phyloP scores from a whole-genome alignment of 2,888 invertebrate genomes.

The Rhagium mordax region DNA sequence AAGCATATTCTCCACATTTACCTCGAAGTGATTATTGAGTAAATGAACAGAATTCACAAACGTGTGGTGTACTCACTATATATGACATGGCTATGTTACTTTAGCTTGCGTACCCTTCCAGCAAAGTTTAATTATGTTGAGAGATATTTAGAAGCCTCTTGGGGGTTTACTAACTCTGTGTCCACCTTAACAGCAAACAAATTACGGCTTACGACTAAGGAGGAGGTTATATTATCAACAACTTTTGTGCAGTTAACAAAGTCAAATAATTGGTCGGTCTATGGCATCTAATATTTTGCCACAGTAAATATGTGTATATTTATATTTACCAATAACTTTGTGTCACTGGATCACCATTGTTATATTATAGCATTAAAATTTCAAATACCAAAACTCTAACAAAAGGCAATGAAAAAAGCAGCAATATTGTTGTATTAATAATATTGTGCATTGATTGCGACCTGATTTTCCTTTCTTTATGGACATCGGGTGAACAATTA shows the following conservation, averaged over 20 bases:
- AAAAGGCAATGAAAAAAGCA: too few relatives aligned
- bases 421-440: too few relatives aligned
- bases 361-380: too few relatives aligned
- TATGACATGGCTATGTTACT: slow-evolving; percentile 56
- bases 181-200: slow-evolving; percentile 54
- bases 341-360: too few relatives aligned
- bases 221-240: not conserved
- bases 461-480: too few relatives aligned
- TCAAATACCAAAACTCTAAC: too few relatives aligned
- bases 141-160: slow-evolving; percentile 62
- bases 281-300: too few relatives aligned
- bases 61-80: slow-evolving; percentile 49
- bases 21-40: slow-evolving; percentile 7
- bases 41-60: slow-evolving; percentile 55
- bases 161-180: slow-evolving; percentile 62
- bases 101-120: slow-evolving; percentile 68
- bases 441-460: too few relatives aligned
- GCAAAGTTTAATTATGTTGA: slow-evolving; percentile 63
- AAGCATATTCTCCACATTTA: slow-evolving; percentile 51
- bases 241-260: not conserved
- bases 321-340: too few relatives aligned
- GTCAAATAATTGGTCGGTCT: not conserved
- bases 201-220: slow-evolving; percentile 8
- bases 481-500: too few relatives aligned
- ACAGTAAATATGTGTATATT: too few relatives aligned